Base-by-base conservation (phyloP, 1,140 invertebrate species). In the Scaptomyza pallida region DNA sequence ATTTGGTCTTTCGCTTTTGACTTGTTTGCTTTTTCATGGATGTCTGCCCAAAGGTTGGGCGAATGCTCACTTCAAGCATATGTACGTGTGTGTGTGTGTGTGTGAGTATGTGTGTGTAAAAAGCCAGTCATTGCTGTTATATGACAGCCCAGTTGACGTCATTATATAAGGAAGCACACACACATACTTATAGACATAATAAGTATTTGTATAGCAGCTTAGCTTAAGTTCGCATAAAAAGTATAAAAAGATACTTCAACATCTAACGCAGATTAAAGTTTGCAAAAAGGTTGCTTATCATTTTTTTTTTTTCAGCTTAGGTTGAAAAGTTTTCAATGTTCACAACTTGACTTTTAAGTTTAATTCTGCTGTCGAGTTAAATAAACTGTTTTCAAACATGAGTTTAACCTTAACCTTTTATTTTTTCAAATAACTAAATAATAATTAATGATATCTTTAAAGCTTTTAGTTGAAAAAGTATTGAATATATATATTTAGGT, bases 51-150 rank as follows among this genome's bases (percentile, higher is more conserved):
- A 8, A 56, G 62, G 54, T 68, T 60, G 41, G 41, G 52, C 30
- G 60, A 72, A 54, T 59, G 54, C 62, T 56, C 65, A 56, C 60
- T 51, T 63, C 1, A 63, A 35, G 17, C 21, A 61, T n/a, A 5
- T 51, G 19, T 30, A n/a, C 44, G 6, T 12, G 44, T 21, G 23
- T 57, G 16, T 47, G n/a, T n/a, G n/a, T n/a, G n/a, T n/a, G n/a
- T n/a, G n/a, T n/a, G n/a, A n/a, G n/a, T n/a, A 33, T 21, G 13
- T 62, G 48, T 12, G 41, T 48, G 23, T 40, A 15, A 40, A 30
- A 8, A 41, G 60, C 64, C 67, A 82, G 70, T 78, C 78, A 82
- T 67, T 68, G 60, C 69, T 70, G 47, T 33, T 40, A 67, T 67
- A 67, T 59, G 44, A 59, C 17, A 45, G 41, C 43, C 16, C 52